Percentiles rank a stretch among this genome's conserved stretches.
Evolutionary conservation across 2,113 vertebrate genomes (phyloP).

Genomic region (Machaerirhynchus nigripectus): DNA sequence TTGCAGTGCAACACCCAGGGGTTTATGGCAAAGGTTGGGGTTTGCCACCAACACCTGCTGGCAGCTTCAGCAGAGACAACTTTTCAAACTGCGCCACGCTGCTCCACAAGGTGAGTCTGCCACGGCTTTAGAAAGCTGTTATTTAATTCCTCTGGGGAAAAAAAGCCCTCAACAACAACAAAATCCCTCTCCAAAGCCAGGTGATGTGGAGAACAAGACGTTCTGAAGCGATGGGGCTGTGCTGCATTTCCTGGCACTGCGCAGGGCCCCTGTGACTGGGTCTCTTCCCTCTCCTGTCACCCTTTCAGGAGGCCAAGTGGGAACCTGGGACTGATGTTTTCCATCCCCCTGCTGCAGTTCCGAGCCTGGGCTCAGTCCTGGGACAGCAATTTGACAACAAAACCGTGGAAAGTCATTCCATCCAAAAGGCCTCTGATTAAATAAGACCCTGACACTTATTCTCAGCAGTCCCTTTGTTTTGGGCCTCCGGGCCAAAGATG

Average conservation of each 20-base stretch:
- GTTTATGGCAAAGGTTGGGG: background rate
- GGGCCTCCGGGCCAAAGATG: background rate
- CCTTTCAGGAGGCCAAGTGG: background rate
- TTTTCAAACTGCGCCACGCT: background rate
- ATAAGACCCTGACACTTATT: background rate
- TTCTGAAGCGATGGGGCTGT: fast-evolving
- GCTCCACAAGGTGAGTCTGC: background rate
- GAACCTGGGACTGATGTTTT: background rate
- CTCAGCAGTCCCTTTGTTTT: background rate
- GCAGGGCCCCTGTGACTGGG: background rate
- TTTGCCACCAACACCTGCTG: background rate
- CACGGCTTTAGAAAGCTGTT: background rate
- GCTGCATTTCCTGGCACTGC: background rate
- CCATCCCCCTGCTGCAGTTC: background rate
- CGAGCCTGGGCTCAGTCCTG: background rate
- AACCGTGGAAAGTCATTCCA: background rate
- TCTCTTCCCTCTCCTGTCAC: background rate
- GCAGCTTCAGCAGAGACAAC: background rate
- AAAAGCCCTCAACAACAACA: fast-evolving
- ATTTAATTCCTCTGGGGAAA: fast-evolving
- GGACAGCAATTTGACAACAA: background rate
- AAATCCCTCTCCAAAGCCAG: background rate
- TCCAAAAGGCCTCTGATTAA: background rate
- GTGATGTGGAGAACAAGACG: fast-evolving
- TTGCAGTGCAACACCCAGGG: background rate